phyloP scores from a whole-genome alignment of 2,888 invertebrate genomes.

The Micropterix aruncella region DNA sequence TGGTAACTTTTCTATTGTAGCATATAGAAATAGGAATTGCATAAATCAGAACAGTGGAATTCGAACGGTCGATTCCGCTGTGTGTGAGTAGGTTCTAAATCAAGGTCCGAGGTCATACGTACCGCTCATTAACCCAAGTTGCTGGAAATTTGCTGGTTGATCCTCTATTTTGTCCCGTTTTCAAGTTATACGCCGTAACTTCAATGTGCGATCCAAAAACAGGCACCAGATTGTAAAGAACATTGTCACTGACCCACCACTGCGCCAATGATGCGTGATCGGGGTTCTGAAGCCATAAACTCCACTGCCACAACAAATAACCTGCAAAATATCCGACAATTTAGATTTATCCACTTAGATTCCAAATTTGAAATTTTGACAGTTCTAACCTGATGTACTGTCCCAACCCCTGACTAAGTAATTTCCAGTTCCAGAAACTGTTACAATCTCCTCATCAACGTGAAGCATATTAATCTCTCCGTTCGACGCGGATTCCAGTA shows the following conservation, averaged over 20 bases:
- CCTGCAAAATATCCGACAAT: too few species aligned
- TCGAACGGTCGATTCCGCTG: too few species aligned
- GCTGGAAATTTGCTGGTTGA: conserved; percentile 43
- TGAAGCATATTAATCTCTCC: conserved; percentile 54
- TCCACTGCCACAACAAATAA: conserved; percentile 65
- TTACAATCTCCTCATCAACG: conserved; percentile 51
- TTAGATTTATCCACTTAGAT: too few species aligned
- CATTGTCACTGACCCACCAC: conserved; percentile 43
- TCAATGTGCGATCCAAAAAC: conserved; percentile 48
- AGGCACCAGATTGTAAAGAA: conserved; percentile 47
- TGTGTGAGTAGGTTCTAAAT: too few species aligned
- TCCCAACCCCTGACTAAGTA: conserved; percentile 72
- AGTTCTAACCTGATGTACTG: conserved; percentile 40
- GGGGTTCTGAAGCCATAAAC: conserved; percentile 31
- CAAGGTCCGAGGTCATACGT: too few species aligned
- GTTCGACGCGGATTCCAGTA: conserved; percentile 50
- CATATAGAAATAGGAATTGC: conserved; percentile 1
- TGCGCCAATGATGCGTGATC: conserved; percentile 29
- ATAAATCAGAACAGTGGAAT: too few species aligned
- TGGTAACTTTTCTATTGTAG: conserved; percentile 1
- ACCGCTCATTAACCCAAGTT: conserved; percentile 42
- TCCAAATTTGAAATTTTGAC: not conserved
- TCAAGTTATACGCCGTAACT: conserved; percentile 45
- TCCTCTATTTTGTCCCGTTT: conserved; percentile 42
- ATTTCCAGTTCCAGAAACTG: conserved; percentile 60